Percentiles rank a stretch among this genome's conserved stretches.
These are phyloP conservation scores for Hermetia illucens DNA, from an alignment of 1,140 invertebrate genomes.

Conservation along the genomic window DNA sequence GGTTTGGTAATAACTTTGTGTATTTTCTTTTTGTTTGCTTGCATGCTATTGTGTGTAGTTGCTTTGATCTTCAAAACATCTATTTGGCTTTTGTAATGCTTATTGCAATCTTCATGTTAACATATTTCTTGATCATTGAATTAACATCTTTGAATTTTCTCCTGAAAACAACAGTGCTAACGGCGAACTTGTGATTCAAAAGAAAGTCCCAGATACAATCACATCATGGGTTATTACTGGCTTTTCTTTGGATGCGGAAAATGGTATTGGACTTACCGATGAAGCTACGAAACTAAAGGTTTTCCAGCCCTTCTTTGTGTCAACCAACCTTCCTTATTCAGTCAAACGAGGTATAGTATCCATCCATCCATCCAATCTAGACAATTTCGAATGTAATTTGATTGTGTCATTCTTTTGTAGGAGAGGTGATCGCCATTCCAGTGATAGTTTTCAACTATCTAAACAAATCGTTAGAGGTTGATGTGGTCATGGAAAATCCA, in stretches of 20 bases:
- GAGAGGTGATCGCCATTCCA: slow-evolving; percentile 26
- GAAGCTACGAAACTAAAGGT: slow-evolving; percentile 61
- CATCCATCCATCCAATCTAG: neutral
- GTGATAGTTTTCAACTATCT: slow-evolving; percentile 27
- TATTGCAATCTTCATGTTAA: no score
- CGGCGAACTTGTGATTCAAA: slow-evolving; percentile 21
- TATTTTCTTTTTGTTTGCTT: no score
- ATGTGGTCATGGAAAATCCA: slow-evolving; percentile 70
- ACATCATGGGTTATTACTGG: slow-evolving; percentile 87
- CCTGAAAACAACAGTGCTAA: slow-evolving; percentile 9
- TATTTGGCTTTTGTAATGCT: no score
- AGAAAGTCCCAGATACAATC: slow-evolving; percentile 69
- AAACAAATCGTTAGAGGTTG: slow-evolving; percentile 55
- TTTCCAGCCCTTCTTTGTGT: slow-evolving; percentile 79
- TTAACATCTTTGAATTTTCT: neutral
- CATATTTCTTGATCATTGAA: no score
- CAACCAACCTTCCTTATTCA: slow-evolving; percentile 65
- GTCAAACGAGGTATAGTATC: slow-evolving; percentile 51
- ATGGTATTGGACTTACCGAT: slow-evolving; percentile 71
- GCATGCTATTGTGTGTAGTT: no score
- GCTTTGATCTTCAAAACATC: no score
- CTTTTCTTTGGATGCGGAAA: slow-evolving; percentile 73
- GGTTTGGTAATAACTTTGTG: no score
- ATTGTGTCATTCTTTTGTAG: slow-evolving; percentile 7
- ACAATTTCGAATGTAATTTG: neutral